Evolutionary conservation across 2,113 vertebrate species (phyloP), one percentile per base, ranked within the genome.

Genomic region (Apodemus speciosus): DNA sequence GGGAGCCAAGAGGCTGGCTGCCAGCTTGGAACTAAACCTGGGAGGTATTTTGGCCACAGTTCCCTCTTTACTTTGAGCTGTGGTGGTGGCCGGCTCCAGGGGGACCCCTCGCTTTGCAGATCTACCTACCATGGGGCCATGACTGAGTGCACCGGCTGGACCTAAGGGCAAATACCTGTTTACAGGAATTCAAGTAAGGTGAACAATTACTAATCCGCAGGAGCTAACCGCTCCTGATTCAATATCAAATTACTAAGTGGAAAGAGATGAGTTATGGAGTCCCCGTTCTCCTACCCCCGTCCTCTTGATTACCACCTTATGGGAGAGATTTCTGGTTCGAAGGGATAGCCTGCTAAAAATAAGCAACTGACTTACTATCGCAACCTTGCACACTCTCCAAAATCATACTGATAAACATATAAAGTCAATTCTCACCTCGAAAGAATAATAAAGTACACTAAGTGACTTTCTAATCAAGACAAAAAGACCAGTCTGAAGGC

Each of bases 391-490:
- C 2, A n/a, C 30, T 4, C 51, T n/a, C 51, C 3, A 23, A 64
- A 85, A 83, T 60, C 38, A 32, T 40, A 79, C 0, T 16, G 91
- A 1, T 46, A 66, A 91, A 49, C 60, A 27, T 20, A 53, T 38
- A 27, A 85, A 68, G 62, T 79, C 6, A 58, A 89, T 85, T 84
- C 49, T 92, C 66, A 53, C 9, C 68, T 71, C 64, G 32, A 72
- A 77, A 27, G 51, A 79, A 80, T 56, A 56, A 16, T 13, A 49
- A 23, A 88, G 43, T 81, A 7, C 60, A 49, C 20, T 46, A 35
- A 84, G 40, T 77, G 51, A 38, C 90, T 80, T 94, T 85, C 43
- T 21, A 79, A 81, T 35, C 32, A 76, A 94, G 79, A 88, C 10
- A 86, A 86, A 73, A 81, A 62, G 56, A 53, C 49, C 30, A n/a